Evolutionary conservation across 2,888 invertebrate genomes (phyloP).

Genomic region (Ametastegia equiseti): DNA sequence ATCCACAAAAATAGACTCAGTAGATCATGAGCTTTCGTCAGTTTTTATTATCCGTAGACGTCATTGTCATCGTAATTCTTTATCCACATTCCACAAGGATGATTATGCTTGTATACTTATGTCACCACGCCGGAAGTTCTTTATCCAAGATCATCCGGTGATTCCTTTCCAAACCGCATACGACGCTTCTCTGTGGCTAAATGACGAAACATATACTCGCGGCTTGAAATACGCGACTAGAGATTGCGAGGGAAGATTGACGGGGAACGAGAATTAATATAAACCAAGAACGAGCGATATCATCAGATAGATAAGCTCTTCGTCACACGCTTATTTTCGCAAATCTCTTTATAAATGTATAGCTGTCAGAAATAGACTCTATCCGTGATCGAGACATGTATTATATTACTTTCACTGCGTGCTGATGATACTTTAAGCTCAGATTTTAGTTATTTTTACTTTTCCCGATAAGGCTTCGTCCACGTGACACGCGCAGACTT

Average conservation of each 20-base stretch:
- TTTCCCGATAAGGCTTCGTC: neutral
- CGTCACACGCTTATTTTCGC: too few relatives aligned
- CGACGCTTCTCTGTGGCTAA: conserved; percentile 1
- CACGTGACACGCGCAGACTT: neutral
- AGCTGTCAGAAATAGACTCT: neutral
- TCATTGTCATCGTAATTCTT: neutral
- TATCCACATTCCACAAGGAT: neutral
- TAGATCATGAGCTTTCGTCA: too few relatives aligned
- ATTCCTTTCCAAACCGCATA: neutral
- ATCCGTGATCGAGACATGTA: neutral
- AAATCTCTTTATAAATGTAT: neutral
- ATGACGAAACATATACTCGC: neutral
- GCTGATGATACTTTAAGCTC: neutral
- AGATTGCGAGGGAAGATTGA: neutral
- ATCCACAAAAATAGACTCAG: too few relatives aligned
- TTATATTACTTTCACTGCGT: neutral
- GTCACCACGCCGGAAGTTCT: neutral
- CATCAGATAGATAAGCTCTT: too few relatives aligned
- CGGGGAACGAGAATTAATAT: neutral
- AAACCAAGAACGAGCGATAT: neutral
- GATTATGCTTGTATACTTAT: neutral
- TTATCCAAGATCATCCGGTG: neutral
- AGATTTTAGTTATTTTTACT: conserved; percentile 22
- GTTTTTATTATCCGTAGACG: too few relatives aligned
- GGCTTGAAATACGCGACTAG: neutral